Percentiles rank a stretch among this genome's conserved stretches.
Evolutionary conservation across 2,113 vertebrate species (phyloP).

Genomic region (Calyptommatus sinebrachiatus): DNA sequence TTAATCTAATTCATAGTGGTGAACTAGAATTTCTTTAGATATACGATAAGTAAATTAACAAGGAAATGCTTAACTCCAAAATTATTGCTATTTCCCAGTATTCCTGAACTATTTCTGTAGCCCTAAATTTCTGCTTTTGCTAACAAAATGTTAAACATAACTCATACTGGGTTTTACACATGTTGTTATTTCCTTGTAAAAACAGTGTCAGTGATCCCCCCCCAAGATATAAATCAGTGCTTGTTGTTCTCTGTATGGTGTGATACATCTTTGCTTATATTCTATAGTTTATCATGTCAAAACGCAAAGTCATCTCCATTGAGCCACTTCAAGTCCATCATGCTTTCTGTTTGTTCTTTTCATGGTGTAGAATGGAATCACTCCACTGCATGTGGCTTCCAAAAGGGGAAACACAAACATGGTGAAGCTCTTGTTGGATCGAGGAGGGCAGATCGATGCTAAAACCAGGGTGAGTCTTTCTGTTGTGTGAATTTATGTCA

Average conservation of each 20-base stretch:
- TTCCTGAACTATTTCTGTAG: neutral
- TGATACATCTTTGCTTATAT: conserved; percentile 35
- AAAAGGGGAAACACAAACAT: conserved; percentile 98
- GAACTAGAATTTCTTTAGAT: neutral
- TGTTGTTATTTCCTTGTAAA: neutral
- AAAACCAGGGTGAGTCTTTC: conserved; percentile 92
- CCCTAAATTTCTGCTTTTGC: neutral
- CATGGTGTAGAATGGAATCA: conserved; percentile 90
- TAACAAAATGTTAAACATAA: neutral
- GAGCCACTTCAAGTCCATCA: conserved; percentile 39
- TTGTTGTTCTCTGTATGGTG: conserved; percentile 28
- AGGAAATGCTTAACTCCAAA: neutral
- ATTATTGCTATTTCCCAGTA: neutral
- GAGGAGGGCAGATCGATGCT: conserved; percentile 94
- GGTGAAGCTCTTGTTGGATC: conserved; percentile 93
- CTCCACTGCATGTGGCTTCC: conserved; percentile 94
- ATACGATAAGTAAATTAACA: neutral
- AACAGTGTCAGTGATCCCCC: neutral
- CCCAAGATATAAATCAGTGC: neutral
- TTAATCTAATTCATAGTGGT: conserved; percentile 2
- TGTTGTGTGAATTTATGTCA: conserved; percentile 48
- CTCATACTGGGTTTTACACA: neutral
- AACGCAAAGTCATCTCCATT: conserved; percentile 32
- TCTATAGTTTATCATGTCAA: conserved; percentile 32
- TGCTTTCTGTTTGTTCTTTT: conserved; percentile 69